Base-by-base conservation (phyloP, 1,140 invertebrate genomes). In the Eufriesea mexicana region DNA sequence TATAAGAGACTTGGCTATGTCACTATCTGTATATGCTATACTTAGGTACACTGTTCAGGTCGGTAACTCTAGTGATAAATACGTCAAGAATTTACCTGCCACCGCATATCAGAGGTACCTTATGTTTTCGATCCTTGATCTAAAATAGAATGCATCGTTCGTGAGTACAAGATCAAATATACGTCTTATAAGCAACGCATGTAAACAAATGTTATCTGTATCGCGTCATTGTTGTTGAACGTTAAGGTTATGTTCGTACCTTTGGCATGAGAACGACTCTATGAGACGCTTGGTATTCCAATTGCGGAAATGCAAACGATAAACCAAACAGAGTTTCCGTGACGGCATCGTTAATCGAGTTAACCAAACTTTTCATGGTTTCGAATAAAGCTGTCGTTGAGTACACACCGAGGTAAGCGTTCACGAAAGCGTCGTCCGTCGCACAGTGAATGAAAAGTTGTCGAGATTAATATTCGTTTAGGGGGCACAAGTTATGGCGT, bases 101-200 rank as follows among this genome's bases (percentile, higher is more conserved):
- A 6, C 97, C 98, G 83, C 95, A 96, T n/a, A 98, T 92, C 4
- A 98, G 79, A 2, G 96, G 95, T 12, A 98, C 97, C 91, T 96
- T 96, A 20, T 95, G 93, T 25, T 68, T 83, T 18, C 79, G 90
- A 89, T 93, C 92, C 83, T 93, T 89, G 86, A 95, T 95, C 92
- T 96, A 86, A 64, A 95, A 93, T 23, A 64, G 35, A 35, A 35
- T 35, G 1, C 35, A 35, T 35, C 35, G 35, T 35, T n/a, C 35
- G 4, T 35, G 1, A 35, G 35, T 35, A 35, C 35, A 35, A 35
- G 35, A 1, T 35, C 35, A 4, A 35, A 35, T 35, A 4, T 4
- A 35, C 35, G 4, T 35, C 35, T 35, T 4, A 35, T 4, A 35
- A 35, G n/a, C n/a, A n/a, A n/a, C n/a, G n/a, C n/a, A n/a, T n/a